Evolutionary conservation across 1,140 invertebrate species (phyloP).

Genomic region (Drosophila pruinosa): DNA sequence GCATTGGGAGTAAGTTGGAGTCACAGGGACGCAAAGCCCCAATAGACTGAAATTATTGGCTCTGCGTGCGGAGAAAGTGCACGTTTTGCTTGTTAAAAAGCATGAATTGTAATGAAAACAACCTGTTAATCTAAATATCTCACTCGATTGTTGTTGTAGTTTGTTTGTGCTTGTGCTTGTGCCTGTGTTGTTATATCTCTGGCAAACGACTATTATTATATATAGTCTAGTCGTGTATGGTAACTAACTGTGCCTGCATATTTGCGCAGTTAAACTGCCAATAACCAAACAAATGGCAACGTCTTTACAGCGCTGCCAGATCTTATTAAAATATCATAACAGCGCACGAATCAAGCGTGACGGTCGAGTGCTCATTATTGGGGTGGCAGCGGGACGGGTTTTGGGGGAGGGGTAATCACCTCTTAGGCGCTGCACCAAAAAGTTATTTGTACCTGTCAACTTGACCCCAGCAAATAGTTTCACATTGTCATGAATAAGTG

Average conservation of each 20-base stretch:
- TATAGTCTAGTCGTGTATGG: conserved; percentile 77
- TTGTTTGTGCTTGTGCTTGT: conserved; percentile 10
- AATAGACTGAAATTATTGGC: conserved; percentile 73
- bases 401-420: neutral
- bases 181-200: neutral
- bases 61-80: conserved; percentile 83
- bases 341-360: conserved; percentile 59
- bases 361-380: conserved; percentile 2
- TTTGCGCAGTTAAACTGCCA: conserved; percentile 42
- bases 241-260: conserved; percentile 63
- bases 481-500: conserved; percentile 34
- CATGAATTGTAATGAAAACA: conserved; percentile 82
- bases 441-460: conserved; percentile 74
- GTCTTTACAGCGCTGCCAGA: conserved; percentile 49
- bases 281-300: conserved; percentile 66
- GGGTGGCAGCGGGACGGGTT: neutral
- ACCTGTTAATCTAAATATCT: conserved; percentile 83
- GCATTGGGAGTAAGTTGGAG: neutral
- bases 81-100: conserved; percentile 83
- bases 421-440: neutral
- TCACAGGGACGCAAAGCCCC: neutral
- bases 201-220: conserved; percentile 72
- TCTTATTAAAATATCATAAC: conserved; percentile 82
- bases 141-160: conserved; percentile 74
- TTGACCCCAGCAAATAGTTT: conserved; percentile 59